Evolutionary conservation across 2,888 invertebrate species (phyloP), one percentile per base, ranked within the genome.

Genomic region (Luperina nickerlii): DNA sequence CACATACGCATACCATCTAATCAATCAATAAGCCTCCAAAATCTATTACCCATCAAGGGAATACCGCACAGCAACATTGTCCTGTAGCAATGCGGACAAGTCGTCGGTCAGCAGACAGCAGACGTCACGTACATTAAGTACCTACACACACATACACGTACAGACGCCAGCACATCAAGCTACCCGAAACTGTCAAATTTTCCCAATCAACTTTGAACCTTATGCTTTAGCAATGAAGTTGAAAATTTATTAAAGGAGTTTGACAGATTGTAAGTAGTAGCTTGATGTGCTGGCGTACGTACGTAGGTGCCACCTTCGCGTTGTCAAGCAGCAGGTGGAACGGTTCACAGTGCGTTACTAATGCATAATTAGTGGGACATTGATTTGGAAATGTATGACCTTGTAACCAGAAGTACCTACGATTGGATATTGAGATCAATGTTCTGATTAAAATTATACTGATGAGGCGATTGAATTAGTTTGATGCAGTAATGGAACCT

Each of bases 101-200:
- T 85, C 77, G 86, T 90, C 85, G 92, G 92, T 93, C 86, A 87
- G 45, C 62, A 80, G 85, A 91, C 91, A 91, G 86, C 89, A 86
- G 88, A 89, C 86, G 88, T 89, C 84, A 78, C 86, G 74, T 83
- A 85, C 87, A 85, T 87, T 90, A 87, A 83, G 86, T 79, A 87
- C 87, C 83, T 83, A 81, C 6, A 4, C 4, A 38, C 45, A 67
- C 70, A 79, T 78, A 27, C 45, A 38, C 6, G 48, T 42, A 42
- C 42, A 42, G 42, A 42, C 42, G 42, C 42, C 42, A 42, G 9
- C 42, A 42, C 42, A 42, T 42, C 42, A 42, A 42, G 42, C 42
- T 42, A 9, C 9, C 42, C 42, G 42, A 42, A 42, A 42, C 42
- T 38, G 38, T 38, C 38, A 6, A 38, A 38, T 38, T 38, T 38